Evolutionary conservation across 2,113 vertebrate genomes (phyloP).

Genomic region (Istiophorus platypterus): DNA sequence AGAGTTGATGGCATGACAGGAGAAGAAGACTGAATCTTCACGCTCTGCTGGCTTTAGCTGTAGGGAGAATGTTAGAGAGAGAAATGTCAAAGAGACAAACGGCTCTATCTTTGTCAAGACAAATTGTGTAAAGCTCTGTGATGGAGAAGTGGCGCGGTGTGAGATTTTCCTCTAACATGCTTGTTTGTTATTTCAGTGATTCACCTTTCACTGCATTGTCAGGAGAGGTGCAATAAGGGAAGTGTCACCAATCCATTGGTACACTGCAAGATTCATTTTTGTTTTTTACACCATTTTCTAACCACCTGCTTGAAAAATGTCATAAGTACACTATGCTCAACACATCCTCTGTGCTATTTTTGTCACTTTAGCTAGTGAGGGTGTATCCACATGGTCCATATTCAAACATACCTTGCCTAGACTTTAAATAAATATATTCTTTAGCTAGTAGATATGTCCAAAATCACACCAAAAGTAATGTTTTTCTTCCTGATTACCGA

Average conservation of each 20-base stretch:
- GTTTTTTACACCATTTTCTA: slow-evolving; percentile 1
- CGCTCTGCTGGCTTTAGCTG: slow-evolving; percentile 97
- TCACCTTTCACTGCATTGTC: not conserved
- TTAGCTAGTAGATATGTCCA: no score
- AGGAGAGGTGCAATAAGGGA: not conserved
- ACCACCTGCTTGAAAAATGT: not conserved
- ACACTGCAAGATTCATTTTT: not conserved
- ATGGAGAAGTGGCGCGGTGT: not conserved
- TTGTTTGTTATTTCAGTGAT: slow-evolving; percentile 20
- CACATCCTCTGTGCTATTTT: not conserved
- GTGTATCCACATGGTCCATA: not conserved
- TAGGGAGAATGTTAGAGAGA: slow-evolving; percentile 29
- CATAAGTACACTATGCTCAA: not conserved
- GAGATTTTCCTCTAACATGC: not conserved
- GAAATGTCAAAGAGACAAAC: slow-evolving; percentile 40
- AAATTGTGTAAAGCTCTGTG: slow-evolving; percentile 21
- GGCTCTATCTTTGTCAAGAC: slow-evolving; percentile 22
- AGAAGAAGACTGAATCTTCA: slow-evolving; percentile 98
- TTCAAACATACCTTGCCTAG: not conserved
- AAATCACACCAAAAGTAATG: no score
- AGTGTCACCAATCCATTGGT: not conserved
- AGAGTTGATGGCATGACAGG: slow-evolving; percentile 98
- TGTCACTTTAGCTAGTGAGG: not conserved
- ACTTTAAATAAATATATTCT: not conserved
- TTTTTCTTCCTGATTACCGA: not conserved